Evolutionary conservation across 1,140 invertebrate genomes (phyloP).

Genomic region (Aphidius gifuensis): DNA sequence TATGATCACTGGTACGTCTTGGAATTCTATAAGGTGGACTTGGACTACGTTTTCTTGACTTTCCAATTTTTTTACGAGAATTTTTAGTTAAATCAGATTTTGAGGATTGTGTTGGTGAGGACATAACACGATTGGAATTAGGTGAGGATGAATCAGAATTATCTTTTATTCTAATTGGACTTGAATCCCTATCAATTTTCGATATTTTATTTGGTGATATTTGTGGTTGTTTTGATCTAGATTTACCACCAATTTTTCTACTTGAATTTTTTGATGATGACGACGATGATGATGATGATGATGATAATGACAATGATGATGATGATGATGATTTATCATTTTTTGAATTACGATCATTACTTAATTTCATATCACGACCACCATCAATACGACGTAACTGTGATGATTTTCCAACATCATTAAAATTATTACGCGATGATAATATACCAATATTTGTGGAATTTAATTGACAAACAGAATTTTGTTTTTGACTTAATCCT

Average conservation of each 20-base stretch:
- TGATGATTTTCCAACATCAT: no score
- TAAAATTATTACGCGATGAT: not conserved
- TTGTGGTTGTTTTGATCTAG: conserved; percentile 44
- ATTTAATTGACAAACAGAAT: not conserved
- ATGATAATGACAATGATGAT: conserved; percentile 35
- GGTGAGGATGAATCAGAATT: conserved; percentile 34
- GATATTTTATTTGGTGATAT: conserved; percentile 37
- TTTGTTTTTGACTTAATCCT: no score
- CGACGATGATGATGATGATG: conserved; percentile 31
- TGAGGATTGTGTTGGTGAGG: conserved; percentile 38
- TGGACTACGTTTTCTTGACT: conserved; percentile 47
- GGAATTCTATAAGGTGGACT: conserved; percentile 50
- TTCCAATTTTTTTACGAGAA: conserved; percentile 41
- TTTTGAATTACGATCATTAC: conserved; percentile 12
- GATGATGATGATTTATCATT: conserved; percentile 26
- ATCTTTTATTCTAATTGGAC: conserved; percentile 45
- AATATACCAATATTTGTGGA: not conserved
- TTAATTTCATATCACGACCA: no score
- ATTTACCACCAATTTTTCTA: conserved; percentile 46
- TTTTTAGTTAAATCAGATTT: conserved; percentile 41
- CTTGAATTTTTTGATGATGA: conserved; percentile 42
- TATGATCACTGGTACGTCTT: conserved; percentile 35
- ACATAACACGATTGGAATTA: conserved; percentile 24
- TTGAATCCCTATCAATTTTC: conserved; percentile 40
- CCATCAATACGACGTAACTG: no score